Conservation (phyloP, 2,113 vertebrate species). For the Lophotis ruficrista region DNA sequence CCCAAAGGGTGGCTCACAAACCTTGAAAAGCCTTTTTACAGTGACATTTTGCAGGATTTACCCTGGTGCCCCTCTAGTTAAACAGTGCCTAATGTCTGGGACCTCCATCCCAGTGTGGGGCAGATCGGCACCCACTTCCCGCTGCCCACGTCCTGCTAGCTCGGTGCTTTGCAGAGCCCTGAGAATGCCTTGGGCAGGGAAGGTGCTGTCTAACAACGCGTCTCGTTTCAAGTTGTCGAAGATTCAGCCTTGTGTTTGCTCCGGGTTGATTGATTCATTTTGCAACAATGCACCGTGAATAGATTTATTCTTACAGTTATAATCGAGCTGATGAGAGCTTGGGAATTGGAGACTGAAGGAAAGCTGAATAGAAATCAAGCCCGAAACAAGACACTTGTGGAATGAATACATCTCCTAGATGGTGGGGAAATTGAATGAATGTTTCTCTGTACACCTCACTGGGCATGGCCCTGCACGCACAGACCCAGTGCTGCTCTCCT, state of each 20-base stretch:
- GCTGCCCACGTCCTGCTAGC: background rate
- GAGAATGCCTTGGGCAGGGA: background rate
- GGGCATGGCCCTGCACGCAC: background rate
- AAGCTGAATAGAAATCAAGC: background rate
- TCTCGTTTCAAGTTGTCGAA: background rate
- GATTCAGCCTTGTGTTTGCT: background rate
- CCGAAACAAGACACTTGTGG: background rate
- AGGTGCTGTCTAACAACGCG: background rate
- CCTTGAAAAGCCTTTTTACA: background rate
- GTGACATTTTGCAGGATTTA: background rate
- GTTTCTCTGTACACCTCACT: background rate
- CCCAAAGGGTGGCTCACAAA: background rate
- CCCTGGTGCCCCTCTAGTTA: background rate
- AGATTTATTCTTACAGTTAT: background rate
- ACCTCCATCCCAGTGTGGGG: fast-evolving
- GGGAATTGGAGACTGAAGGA: background rate
- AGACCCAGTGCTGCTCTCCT: background rate
- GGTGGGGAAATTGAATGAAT: background rate
- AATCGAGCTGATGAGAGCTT: background rate
- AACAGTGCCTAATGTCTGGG: background rate
- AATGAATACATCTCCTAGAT: background rate
- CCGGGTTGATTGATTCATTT: constrained; percentile 33
- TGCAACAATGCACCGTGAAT: background rate
- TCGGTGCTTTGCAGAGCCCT: background rate
- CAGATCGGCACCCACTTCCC: background rate